Conservation (phyloP, 2,888 invertebrate genomes). For the Hoplodrina blanda region DNA sequence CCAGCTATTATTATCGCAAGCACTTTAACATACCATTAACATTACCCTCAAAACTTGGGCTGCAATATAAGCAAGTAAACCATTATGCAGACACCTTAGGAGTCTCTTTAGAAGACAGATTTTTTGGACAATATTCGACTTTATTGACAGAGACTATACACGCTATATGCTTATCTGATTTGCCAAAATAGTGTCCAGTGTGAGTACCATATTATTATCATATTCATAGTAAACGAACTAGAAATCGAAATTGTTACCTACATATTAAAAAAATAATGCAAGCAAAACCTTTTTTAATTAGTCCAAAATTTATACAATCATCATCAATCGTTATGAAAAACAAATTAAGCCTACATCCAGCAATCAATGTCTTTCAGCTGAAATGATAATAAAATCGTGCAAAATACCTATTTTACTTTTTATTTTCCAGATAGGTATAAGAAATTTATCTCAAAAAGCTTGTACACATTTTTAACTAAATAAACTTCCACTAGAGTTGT, state of each 20-base stretch:
- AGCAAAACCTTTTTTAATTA: background rate
- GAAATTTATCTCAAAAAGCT: background rate
- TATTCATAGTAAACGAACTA: too few relatives aligned
- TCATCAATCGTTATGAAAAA: background rate
- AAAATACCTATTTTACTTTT: background rate
- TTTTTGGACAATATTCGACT: background rate
- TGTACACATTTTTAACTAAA: too few relatives aligned
- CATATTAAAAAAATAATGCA: background rate
- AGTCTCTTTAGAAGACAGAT: background rate
- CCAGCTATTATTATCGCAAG: constrained; percentile 2
- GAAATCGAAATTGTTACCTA: too few relatives aligned
- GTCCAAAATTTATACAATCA: too few relatives aligned
- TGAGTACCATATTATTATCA: too few relatives aligned
- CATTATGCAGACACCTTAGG: too few relatives aligned
- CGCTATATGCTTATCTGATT: too few relatives aligned
- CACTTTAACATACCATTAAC: constrained; percentile 11
- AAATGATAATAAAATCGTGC: background rate
- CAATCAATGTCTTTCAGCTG: background rate
- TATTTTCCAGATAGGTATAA: background rate
- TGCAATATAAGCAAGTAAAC: background rate
- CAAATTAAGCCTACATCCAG: background rate
- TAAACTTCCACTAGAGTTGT: background rate
- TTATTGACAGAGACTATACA: too few relatives aligned
- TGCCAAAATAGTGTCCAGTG: too few relatives aligned
- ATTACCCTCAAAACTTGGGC: constrained; percentile 19